Base-by-base conservation (phyloP, 2,113 vertebrate species). In the Chamaetylas fuelleborni region DNA sequence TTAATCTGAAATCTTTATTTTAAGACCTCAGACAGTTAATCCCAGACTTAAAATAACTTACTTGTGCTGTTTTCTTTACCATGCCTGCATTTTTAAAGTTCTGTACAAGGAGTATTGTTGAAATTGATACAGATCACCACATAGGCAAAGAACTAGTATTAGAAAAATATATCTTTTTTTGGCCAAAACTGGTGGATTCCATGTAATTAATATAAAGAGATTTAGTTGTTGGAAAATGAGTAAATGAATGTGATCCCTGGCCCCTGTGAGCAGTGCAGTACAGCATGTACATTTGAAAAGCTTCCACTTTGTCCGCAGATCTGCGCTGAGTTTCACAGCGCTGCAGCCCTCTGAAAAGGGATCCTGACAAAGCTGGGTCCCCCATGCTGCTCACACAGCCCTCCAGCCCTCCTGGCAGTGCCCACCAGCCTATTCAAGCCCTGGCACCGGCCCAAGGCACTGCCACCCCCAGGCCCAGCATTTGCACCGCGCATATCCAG, bases 351-450 rank as follows among this genome's bases (percentile, higher is more conserved):
- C 90, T 95, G 87, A 96, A 95, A 95, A 93, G 92, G 33, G 50
- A 79, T 69, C 71, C 77, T 84, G 25, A 95, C 95, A 95, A 95
- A 95, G 93, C 93, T 57, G 84, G 66, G 58, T 92, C 42, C 85
- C 48, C 6, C 60, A 8, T 11, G 34, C 66, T 19, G 47, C 90
- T 74, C 71, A 43, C 84, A 77, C 57, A 20, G 25, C 51, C 84
- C 79, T 91, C 74, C 65, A 19, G 4, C 34, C 76, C 76, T 92
- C 71, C 81, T 96, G 94, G 92, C 91, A 93, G 34, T 10, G 7
- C 69, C 71, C 5, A 0, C 28, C 15, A 8, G 43, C 25, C 92
- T 70, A 36, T 89, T 94, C 71, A 73, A 77, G 62, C 58, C 87
- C 90, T 95, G 91, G 91, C 89, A 74, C 28, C 9, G 2, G 1